phyloP scores from a whole-genome alignment of 2,113 vertebrate species.

The Hydropotes inermis region DNA sequence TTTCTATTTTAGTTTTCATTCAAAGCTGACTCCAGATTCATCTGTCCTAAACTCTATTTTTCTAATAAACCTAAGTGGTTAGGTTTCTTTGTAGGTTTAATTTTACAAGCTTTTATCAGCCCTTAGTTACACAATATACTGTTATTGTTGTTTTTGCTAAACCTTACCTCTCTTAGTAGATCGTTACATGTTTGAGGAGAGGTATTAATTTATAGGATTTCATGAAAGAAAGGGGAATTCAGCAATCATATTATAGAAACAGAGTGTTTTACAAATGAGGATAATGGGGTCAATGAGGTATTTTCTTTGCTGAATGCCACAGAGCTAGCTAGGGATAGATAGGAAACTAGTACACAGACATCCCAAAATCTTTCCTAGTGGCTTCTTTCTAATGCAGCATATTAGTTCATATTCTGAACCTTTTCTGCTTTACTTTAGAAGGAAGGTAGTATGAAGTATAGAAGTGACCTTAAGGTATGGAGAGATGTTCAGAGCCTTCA shows the following conservation, averaged over 20 bases:
- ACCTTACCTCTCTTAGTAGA: background rate
- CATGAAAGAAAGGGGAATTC: background rate
- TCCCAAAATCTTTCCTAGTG: background rate
- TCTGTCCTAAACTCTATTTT: background rate
- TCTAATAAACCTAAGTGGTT: background rate
- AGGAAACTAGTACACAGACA: background rate
- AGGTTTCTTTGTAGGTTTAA: background rate
- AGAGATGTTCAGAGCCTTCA: background rate
- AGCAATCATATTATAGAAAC: background rate
- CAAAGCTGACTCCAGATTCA: background rate
- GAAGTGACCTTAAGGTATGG: background rate
- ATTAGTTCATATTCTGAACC: background rate
- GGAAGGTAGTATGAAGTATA: background rate
- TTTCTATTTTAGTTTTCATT: background rate
- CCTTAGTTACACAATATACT: background rate
- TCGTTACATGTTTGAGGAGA: background rate
- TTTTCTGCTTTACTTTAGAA: background rate
- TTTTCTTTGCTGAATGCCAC: background rate
- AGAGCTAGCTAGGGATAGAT: background rate
- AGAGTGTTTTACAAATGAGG: background rate
- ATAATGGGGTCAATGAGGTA: background rate
- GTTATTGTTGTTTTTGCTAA: background rate
- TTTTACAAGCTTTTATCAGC: background rate
- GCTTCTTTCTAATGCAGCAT: background rate
- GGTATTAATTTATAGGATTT: background rate